These are phyloP conservation scores for Heliconius aoede DNA, from an alignment of 2,888 invertebrate genomes.

Conservation along the genomic window DNA sequence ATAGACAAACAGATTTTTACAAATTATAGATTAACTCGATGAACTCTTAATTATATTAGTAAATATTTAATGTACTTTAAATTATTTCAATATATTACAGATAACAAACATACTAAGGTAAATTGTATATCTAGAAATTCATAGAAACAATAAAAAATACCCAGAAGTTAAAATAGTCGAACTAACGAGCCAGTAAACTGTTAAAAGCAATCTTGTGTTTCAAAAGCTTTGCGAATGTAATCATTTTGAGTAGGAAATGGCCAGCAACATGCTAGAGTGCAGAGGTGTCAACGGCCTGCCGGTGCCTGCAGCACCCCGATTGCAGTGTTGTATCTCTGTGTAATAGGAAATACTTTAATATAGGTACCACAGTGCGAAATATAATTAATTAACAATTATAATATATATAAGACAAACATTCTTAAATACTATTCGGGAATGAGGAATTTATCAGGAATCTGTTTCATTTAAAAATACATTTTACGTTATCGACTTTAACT, in stretches of 20 bases:
- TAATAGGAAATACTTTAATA: background rate
- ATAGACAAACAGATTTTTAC: background rate
- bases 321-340: background rate
- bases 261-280: slow-evolving; percentile 50
- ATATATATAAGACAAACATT: background rate
- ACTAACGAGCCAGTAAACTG: slow-evolving; percentile 70
- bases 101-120: no score
- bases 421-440: background rate
- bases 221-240: slow-evolving; percentile 56
- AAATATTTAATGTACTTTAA: background rate
- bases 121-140: background rate
- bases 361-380: background rate
- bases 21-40: background rate
- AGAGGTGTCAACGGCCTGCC: slow-evolving; percentile 46
- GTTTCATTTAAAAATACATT: no score
- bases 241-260: slow-evolving; percentile 59
- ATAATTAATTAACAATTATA: background rate
- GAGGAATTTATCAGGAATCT: no score
- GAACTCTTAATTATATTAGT: no score
- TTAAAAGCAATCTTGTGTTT: slow-evolving; percentile 74
- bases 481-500: no score
- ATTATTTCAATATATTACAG: background rate
- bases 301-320: slow-evolving; percentile 26
- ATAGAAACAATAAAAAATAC: slow-evolving; percentile 5
- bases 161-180: slow-evolving; percentile 37